Evolutionary conservation across 2,113 vertebrate species (phyloP).

Genomic region (Chaenocephalus aceratus): DNA sequence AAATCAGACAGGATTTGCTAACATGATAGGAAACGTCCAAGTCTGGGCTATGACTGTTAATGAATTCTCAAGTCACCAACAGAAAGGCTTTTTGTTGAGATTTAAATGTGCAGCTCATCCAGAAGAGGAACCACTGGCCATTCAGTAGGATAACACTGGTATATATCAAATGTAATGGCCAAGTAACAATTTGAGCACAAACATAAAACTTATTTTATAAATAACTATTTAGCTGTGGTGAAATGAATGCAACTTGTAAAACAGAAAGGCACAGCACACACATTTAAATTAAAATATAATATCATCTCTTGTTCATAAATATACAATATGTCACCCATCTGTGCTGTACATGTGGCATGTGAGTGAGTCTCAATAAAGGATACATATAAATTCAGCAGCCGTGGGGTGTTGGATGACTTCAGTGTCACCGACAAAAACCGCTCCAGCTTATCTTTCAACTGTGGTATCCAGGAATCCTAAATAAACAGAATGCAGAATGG

Average conservation of each 20-base stretch:
- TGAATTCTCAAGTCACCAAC: conserved; percentile 5
- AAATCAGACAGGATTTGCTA: conserved; percentile 6
- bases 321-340: too few relatives aligned
- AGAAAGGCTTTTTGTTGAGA: conserved; percentile 21
- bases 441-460: conserved; percentile 89
- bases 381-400: conserved; percentile 93
- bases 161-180: conserved; percentile 1
- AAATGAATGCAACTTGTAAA: neutral
- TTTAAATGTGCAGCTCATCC: conserved; percentile 9
- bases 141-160: conserved; percentile 4
- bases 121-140: neutral
- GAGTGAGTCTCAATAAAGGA: conserved; percentile 82
- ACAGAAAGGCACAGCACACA: neutral
- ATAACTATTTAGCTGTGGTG: neutral
- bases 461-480: conserved; percentile 92
- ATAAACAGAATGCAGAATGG: conserved; percentile 13
- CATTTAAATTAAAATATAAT: neutral
- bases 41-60: conserved; percentile 5
- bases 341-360: neutral
- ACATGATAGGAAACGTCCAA: neutral
- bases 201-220: neutral
- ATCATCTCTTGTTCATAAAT: too few relatives aligned
- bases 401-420: conserved; percentile 86
- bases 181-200: neutral
- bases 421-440: conserved; percentile 87